These are phyloP conservation scores for Eupelmus urozonus DNA, from an alignment of 2,888 invertebrate species.

Conservation along the genomic window DNA sequence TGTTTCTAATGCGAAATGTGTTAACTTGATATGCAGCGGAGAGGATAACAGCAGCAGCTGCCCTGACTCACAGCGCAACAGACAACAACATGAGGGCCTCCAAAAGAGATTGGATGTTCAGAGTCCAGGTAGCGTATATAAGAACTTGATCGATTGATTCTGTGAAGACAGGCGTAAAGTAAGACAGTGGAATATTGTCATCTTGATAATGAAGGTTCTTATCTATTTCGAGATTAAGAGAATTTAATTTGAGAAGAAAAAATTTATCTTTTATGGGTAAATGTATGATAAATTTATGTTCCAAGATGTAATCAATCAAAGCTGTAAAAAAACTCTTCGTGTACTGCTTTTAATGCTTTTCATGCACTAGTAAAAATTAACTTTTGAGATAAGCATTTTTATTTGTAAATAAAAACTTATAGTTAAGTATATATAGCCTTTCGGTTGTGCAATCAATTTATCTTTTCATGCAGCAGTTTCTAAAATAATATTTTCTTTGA, in stretches of 20 bases:
- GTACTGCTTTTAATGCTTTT: too few relatives aligned
- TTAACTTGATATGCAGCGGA: constrained; percentile 9
- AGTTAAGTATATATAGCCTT: background rate
- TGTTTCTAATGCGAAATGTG: constrained; percentile 22
- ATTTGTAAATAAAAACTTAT: background rate
- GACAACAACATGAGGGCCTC: constrained; percentile 72
- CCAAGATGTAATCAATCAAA: too few relatives aligned
- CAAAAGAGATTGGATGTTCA: constrained; percentile 75
- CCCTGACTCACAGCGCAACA: constrained; percentile 48
- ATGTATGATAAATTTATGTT: background rate
- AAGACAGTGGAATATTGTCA: background rate
- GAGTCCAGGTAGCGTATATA: constrained; percentile 71
- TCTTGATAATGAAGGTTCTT: constrained; percentile 8
- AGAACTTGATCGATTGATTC: constrained; percentile 8
- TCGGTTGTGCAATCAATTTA: too few relatives aligned
- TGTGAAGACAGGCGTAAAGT: background rate
- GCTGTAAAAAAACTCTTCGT: too few relatives aligned
- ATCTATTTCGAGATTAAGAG: constrained; percentile 11
- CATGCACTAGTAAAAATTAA: too few relatives aligned
- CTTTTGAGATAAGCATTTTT: too few relatives aligned
- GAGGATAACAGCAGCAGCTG: constrained; percentile 16
- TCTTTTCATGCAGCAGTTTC: too few relatives aligned
- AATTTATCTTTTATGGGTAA: background rate
- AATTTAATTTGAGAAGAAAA: background rate
- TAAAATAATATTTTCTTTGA: too few relatives aligned